Evolutionary conservation across 2,113 vertebrate genomes (phyloP), one percentile per base, ranked within the genome.

Genomic region (Canis aureus): DNA sequence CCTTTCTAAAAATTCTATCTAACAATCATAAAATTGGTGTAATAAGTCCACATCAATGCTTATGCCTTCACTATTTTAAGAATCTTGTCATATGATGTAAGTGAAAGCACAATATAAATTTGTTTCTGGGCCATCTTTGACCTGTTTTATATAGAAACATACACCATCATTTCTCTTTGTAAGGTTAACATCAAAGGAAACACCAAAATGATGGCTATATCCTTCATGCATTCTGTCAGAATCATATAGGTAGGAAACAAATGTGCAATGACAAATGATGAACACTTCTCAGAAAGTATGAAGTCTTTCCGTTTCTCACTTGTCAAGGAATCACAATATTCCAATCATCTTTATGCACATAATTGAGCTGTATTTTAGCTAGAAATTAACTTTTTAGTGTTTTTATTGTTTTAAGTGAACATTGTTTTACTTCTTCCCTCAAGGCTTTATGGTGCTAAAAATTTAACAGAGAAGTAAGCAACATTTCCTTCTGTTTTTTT

Each of bases 391-490:
- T 80, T 85, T 83, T 81, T 53, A 11, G 10, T 82, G 19, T 10
- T 90, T 88, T 57, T 25, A 76, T 43, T 71, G 10, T 79, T 93
- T 83, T 38, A 93, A 91, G 76, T 71, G 16, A 91, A 82, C 29
- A 81, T 27, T 38, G 19, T 49, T 59, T 17, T 84, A 16, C 19
- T 6, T 93, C 25, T 43, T 17, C 8, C 12, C 16, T 59, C 53
- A 60, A 84, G 25, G 11, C 7, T 55, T 79, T 84, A 71, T 17
- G 27, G 12, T 89, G 20, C 59, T 92, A 88, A 91, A 85, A 85
- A 60, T 35, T 59, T 80, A 79, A 80, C 62, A 94, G 20, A 73
- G 17, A 89, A 74, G 22, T 88, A 38, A 84, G 43, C 32, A 85
- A 64, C 2, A 86, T 38, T 67, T 95, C 71, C 11, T 53, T 59